Base-by-base conservation (phyloP, 2,113 vertebrate species). In the Nothoprocta perdicaria region DNA sequence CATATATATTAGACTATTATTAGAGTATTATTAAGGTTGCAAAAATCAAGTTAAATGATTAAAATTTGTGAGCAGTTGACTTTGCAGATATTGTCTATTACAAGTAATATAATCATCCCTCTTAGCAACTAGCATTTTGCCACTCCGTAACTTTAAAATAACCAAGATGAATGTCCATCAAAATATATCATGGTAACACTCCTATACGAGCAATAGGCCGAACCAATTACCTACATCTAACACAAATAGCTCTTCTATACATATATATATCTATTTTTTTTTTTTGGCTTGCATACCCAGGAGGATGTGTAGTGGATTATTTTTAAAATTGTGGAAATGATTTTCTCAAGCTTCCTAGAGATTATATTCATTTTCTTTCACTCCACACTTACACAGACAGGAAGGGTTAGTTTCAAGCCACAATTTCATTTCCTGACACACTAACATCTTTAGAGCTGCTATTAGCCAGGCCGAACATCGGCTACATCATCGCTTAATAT, bases 401-500 rank as follows among this genome's bases (percentile, higher is more conserved):
- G 17, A 74, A 82, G 82, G 14, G 0, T 55, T 50, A 76, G 41
- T 66, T 85, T 76, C 84, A 80, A 53, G 13, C 1, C 29, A 60
- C 57, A 69, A 52, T 24, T 85, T 61, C 33, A 88, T 80, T 88
- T 95, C 89, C 89, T 87, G 79, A 83, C 9, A 6, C 29, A 46
- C n/a, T 33, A 22, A 65, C 57, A 83, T 48, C 91, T 80, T 82
- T 7, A 67, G 75, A 85, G 91, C 87, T 78, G 65, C 89, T 82
- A 75, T 92, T 87, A 93, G 71, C 71, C 78, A 61, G 45, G 45
- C 14, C 62, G 79, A 58, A 48, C 68, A 27, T 86, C 38, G 79
- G 50, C 86, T 63, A 86, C 72, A 41, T 90, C 92, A 93, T 38
- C 2, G 38, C 89, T 93, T 82, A 95, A 95, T 85, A 94, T 87